Evolutionary conservation across 2,888 invertebrate genomes (phyloP).

Genomic region (Lasioglossum leucozonium): DNA sequence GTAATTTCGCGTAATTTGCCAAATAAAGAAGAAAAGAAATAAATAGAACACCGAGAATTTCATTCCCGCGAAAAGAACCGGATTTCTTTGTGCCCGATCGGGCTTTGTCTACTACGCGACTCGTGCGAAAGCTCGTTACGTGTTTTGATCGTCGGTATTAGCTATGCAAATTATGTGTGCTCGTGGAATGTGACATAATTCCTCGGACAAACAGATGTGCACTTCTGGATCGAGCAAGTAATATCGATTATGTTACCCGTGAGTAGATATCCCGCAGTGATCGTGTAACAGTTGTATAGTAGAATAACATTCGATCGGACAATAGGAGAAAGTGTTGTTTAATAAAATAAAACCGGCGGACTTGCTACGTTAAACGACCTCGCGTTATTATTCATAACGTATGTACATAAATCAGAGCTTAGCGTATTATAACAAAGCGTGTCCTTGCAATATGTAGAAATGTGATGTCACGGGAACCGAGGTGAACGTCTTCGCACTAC

Average conservation of each 20-base stretch:
- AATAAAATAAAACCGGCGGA: not conserved
- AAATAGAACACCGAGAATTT: no score
- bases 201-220: not conserved
- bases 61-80: not conserved
- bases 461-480: not conserved
- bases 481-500: not conserved
- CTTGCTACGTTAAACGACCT: constrained; percentile 6
- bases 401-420: constrained; percentile 10
- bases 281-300: not conserved
- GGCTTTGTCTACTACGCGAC: not conserved
- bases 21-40: not conserved
- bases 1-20: constrained; percentile 3
- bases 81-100: not conserved
- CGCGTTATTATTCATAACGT: constrained; percentile 30
- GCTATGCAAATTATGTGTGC: not conserved
- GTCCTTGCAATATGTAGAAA: constrained; percentile 3
- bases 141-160: not conserved
- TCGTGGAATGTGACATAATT: not conserved
- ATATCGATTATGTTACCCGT: not conserved
- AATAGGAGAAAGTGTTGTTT: not conserved
- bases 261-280: not conserved
- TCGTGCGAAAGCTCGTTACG: not conserved
- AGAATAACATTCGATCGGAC: not conserved
- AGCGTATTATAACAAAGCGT: not conserved
- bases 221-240: not conserved